These are phyloP conservation scores for Ferdinandea cuprea DNA, from an alignment of 2,888 invertebrate species.

Conservation along the genomic window DNA sequence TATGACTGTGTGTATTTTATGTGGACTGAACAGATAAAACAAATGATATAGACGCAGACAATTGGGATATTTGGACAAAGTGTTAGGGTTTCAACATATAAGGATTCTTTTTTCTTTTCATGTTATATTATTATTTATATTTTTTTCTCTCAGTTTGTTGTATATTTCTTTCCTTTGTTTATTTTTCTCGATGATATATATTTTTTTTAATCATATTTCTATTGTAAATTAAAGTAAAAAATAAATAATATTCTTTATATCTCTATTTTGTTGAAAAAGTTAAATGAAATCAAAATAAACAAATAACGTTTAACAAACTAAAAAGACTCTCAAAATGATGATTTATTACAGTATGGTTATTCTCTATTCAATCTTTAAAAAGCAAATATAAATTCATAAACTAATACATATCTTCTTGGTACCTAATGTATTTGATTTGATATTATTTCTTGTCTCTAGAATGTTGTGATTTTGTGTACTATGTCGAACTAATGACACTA, in stretches of 20 bases:
- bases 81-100: conserved; percentile 84
- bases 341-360: conserved; percentile 20
- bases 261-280: conserved; percentile 50
- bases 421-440: conserved; percentile 46
- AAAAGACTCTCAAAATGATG: conserved; percentile 26
- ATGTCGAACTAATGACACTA: conserved; percentile 29
- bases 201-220: conserved; percentile 31
- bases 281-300: conserved; percentile 59
- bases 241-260: conserved; percentile 49
- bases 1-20: conserved; percentile 78
- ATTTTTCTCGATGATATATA: conserved; percentile 39
- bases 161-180: conserved; percentile 38
- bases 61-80: conserved; percentile 87
- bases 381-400: conserved; percentile 67
- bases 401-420: conserved; percentile 41
- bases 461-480: conserved; percentile 38
- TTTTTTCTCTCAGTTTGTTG: conserved; percentile 56
- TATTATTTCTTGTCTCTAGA: conserved; percentile 16
- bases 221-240: conserved; percentile 75
- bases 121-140: conserved; percentile 68
- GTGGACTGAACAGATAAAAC: conserved; percentile 84
- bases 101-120: conserved; percentile 78
- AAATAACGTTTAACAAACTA: conserved; percentile 48
- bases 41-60: conserved; percentile 92
- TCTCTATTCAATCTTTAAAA: conserved; percentile 64